Conservation (phyloP, 2,113 vertebrate species). For the Microcebus jonahi region DNA sequence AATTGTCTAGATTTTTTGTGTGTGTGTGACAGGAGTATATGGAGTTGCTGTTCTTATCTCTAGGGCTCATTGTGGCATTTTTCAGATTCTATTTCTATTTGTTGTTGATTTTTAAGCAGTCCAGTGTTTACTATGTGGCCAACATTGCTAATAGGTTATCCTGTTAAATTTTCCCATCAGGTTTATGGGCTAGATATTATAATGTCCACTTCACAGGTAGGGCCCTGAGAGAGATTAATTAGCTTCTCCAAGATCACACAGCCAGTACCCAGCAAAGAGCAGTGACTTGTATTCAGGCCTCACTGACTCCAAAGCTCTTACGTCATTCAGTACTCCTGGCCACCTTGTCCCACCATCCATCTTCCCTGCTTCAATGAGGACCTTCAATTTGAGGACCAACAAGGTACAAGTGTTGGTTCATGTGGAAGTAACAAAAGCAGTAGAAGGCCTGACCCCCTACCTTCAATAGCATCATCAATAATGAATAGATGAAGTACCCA, state of each 20-base stretch:
- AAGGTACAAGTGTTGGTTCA: neutral
- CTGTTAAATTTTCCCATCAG: neutral
- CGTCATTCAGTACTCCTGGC: neutral
- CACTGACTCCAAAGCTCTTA: neutral
- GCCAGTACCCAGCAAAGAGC: neutral
- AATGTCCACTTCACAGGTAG: neutral
- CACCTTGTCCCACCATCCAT: neutral
- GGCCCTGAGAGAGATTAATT: neutral
- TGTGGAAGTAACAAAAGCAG: neutral
- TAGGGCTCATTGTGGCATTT: neutral
- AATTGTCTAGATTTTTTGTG: neutral
- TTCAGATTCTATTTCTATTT: neutral
- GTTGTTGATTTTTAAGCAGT: constrained; percentile 15
- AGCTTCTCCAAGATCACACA: neutral
- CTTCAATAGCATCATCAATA: neutral
- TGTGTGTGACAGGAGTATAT: neutral
- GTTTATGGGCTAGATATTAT: neutral
- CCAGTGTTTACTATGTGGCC: neutral
- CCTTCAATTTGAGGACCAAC: neutral
- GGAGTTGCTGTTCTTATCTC: neutral
- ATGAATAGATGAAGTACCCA: neutral
- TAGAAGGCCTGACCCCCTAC: neutral
- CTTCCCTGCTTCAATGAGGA: neutral
- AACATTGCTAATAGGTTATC: neutral
- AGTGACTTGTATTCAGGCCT: neutral